These are phyloP conservation scores for Cotesia typhae DNA, from an alignment of 1,140 invertebrate species.

Conservation along the genomic window DNA sequence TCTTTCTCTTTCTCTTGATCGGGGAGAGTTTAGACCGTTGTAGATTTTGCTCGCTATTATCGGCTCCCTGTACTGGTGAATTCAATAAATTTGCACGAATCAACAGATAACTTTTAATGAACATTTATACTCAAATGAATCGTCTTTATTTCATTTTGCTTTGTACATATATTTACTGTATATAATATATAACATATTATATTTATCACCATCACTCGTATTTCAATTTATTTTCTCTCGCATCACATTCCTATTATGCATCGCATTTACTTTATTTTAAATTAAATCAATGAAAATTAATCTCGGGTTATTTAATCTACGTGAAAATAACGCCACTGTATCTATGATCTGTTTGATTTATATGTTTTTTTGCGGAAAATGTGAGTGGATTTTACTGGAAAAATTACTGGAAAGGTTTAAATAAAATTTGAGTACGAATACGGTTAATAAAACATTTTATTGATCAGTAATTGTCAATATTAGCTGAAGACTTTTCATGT, in stretches of 20 bases:
- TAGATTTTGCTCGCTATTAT: not conserved
- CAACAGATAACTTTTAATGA: conserved; percentile 5
- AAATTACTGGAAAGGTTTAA: too few species aligned
- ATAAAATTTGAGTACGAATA: too few species aligned
- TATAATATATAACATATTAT: not conserved
- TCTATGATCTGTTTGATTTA: too few species aligned
- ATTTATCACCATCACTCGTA: conserved; percentile 1
- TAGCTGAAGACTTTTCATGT: too few species aligned
- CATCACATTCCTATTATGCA: not conserved
- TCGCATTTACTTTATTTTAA: not conserved
- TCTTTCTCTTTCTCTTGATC: not conserved
- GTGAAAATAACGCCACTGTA: too few species aligned
- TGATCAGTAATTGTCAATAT: too few species aligned
- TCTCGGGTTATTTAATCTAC: not conserved
- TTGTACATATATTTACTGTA: too few species aligned
- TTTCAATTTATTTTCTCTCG: not conserved
- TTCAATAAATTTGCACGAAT: conserved; percentile 2
- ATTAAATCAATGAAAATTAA: conserved; percentile 2
- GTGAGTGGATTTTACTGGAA: too few species aligned
- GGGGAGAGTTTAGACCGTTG: not conserved
- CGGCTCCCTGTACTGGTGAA: not conserved
- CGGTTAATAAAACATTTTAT: too few species aligned
- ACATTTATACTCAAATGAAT: conserved; percentile 1
- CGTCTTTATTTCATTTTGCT: not conserved
- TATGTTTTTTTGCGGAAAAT: too few species aligned